Evolutionary conservation across 2,797 vertebrate genomes (phyloP).

Genomic region (Agapornis canus): DNA sequence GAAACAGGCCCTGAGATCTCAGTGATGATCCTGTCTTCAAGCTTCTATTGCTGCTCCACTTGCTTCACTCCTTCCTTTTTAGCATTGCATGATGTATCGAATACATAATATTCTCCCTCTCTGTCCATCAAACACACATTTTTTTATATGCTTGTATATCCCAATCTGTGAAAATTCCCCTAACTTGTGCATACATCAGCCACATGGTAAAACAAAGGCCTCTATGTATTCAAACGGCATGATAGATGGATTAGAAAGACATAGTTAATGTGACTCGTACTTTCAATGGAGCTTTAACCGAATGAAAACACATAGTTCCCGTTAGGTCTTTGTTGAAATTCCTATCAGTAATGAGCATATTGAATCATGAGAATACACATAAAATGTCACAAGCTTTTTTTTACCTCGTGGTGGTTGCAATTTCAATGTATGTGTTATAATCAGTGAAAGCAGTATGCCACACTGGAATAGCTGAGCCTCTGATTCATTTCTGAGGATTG

Average conservation of each 20-base stretch:
- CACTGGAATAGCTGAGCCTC: neutral
- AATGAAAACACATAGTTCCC: conserved; percentile 38
- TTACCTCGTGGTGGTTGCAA: neutral
- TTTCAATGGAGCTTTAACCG: conserved; percentile 43
- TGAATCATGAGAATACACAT: conserved; percentile 37
- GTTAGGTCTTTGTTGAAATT: conserved; percentile 51
- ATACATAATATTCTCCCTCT: conserved; percentile 24
- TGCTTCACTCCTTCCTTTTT: conserved; percentile 7
- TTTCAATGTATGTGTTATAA: conserved; percentile 51
- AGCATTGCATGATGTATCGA: neutral
- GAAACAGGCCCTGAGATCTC: neutral
- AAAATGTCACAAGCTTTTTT: neutral
- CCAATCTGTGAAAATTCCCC: conserved; percentile 17
- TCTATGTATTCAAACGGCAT: conserved; percentile 16
- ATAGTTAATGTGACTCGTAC: conserved; percentile 12
- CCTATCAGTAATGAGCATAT: conserved; percentile 47
- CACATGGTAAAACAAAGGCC: conserved; percentile 41
- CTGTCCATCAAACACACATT: neutral
- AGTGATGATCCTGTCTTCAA: conserved; percentile 44
- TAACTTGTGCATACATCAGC: conserved; percentile 42
- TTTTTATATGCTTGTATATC: conserved; percentile 12
- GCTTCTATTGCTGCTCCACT: conserved; percentile 37
- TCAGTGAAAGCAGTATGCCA: neutral
- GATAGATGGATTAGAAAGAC: conserved; percentile 58
- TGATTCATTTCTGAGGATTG: conserved; percentile 47